Percentiles rank a stretch among this genome's conserved stretches.
These are phyloP conservation scores for Amazona guildingii DNA, from an alignment of 2,113 vertebrate species.

Conservation along the genomic window DNA sequence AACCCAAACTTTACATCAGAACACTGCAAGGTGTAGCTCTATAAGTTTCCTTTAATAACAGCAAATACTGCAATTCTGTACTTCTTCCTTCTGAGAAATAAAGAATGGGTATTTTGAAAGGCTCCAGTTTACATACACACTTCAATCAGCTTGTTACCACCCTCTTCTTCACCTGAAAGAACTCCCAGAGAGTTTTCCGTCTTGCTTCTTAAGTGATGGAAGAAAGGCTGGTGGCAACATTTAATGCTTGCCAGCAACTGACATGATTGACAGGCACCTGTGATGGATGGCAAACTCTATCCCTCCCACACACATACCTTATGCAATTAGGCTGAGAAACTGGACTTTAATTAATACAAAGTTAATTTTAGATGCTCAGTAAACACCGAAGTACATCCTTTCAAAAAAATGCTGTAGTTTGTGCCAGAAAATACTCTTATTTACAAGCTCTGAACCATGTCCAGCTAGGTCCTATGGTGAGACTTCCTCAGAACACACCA, in stretches of 20 bases:
- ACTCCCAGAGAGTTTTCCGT: not conserved
- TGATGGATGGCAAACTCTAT: not conserved
- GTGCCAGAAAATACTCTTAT: not conserved
- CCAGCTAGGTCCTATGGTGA: not conserved
- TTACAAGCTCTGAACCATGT: not conserved
- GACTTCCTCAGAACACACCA: not conserved
- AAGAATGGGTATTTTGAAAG: not conserved
- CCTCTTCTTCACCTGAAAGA: not conserved
- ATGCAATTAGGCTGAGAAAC: not conserved
- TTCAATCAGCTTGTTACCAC: not conserved
- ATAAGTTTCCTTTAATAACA: not conserved
- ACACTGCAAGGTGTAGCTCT: not conserved
- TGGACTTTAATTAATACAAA: not conserved
- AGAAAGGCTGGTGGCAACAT: not conserved
- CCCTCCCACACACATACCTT: not conserved
- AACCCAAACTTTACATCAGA: not conserved
- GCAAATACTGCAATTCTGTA: not conserved
- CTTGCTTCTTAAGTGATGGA: not conserved
- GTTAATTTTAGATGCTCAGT: not conserved
- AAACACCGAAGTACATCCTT: not conserved
- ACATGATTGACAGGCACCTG: not conserved
- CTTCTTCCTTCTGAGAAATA: not conserved
- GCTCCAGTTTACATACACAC: not conserved
- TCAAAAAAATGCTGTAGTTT: not conserved
- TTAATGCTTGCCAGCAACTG: not conserved